These are phyloP conservation scores for Sphaeramia orbicularis DNA, from an alignment of 2,797 vertebrate species.

Conservation along the genomic window DNA sequence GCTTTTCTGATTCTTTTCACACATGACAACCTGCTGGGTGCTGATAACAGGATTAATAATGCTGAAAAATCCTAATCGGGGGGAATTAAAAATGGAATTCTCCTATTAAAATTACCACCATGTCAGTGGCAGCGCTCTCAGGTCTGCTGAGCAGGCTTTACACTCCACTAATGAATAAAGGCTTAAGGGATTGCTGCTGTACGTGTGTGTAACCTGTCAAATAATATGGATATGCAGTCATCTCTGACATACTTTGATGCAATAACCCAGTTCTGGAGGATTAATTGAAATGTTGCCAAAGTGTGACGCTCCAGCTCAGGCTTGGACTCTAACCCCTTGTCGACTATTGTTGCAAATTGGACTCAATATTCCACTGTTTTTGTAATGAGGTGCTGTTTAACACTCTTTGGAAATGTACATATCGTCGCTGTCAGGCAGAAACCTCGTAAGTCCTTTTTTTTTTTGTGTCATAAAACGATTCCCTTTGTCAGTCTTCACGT, in stretches of 20 bases:
- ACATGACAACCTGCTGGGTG: conserved; percentile 95
- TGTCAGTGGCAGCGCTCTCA: conserved; percentile 87
- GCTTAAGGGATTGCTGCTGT: conserved; percentile 72
- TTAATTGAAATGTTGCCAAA: conserved; percentile 65
- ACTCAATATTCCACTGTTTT: too few relatives aligned
- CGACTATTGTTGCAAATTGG: too few relatives aligned
- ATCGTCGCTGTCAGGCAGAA: too few relatives aligned
- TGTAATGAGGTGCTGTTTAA: too few relatives aligned
- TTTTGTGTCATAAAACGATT: too few relatives aligned
- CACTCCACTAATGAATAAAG: conserved; percentile 87
- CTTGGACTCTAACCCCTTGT: conserved; percentile 1
- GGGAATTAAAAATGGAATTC: conserved; percentile 95
- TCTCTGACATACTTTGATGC: conserved; percentile 43
- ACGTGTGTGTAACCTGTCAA: conserved; percentile 44
- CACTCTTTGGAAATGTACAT: too few relatives aligned
- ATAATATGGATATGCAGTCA: conserved; percentile 56
- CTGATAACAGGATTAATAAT: conserved; percentile 99
- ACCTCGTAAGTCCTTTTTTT: too few relatives aligned
- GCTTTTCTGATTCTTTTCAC: conserved; percentile 76
- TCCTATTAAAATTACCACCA: conserved; percentile 93
- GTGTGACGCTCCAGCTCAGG: conserved; percentile 29
- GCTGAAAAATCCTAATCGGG: conserved; percentile 94
- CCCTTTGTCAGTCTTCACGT: not conserved
- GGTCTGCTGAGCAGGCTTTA: conserved; percentile 86
- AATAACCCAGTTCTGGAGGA: conserved; percentile 51